Base-by-base conservation (phyloP, 2,888 invertebrate species). In the Campoletis raptor region DNA sequence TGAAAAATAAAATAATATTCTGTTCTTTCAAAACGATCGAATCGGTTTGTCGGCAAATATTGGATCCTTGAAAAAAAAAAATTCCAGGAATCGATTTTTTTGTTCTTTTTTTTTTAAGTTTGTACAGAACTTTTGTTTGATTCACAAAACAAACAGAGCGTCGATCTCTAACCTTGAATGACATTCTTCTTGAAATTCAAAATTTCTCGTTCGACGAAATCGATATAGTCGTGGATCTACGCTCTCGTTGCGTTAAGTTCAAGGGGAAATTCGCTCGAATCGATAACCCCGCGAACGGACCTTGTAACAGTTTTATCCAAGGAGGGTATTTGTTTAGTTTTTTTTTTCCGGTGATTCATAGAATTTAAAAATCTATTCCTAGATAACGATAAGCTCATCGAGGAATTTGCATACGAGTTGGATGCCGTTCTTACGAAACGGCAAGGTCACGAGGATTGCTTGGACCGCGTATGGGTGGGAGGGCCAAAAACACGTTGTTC, bases 241-340 rank as follows among this genome's bases (percentile, higher is more conserved):
- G 61, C 76, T 37, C 18, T 64, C 45, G 64, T 18, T 45, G 7
- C 36, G 66, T 70, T 74, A 85, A 79, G 85, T 82, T 85, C 78
- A 85, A 76, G 64, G 76, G 54, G 70, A 67, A 24, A 18, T 48
- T 30, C 18, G 66, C 48, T 21, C 15, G 21, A 21, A 40, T 15
- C 78, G 85, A 85, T 85, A 83, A 85, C 79, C 76, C 80, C 76
- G 78, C 8, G 15, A 12, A 67, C 21, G 61, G 18, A 57, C 70
- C 79, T 76, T 54, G 83, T 80, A 37, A 79, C 76, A 80, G 70
- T 82, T 82, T 83, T 57, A 30, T 54, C 57, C 30, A 12, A 45
- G 37, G 7, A 48, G 12, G 42, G 45, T 30, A 30, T 61, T 61
- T 30, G 12, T 15, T 24, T 69, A 24, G 54, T 54, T 78, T 52